phyloP scores from a whole-genome alignment of 2,888 invertebrate genomes.

The Rotaria magnacalcarata region DNA sequence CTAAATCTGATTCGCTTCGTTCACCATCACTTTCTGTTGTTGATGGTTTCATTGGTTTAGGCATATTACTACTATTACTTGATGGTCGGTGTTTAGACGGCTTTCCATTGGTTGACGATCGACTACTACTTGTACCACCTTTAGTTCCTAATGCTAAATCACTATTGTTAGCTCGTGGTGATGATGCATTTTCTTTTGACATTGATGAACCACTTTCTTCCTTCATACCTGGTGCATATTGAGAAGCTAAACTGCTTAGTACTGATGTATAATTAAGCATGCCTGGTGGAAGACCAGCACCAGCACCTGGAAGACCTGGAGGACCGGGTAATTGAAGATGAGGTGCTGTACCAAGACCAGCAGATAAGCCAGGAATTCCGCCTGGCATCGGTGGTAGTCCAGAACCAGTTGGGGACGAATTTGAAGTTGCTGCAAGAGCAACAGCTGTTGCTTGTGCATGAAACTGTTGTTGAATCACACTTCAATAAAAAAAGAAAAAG shows the following conservation, averaged over 20 bases:
- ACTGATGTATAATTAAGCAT: slow-evolving; percentile 25
- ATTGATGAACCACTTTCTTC: background rate
- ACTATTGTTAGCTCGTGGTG: background rate
- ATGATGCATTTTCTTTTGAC: background rate
- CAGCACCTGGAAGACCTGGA: slow-evolving; percentile 8
- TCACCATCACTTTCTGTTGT: slow-evolving; percentile 11
- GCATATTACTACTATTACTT: background rate
- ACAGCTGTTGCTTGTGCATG: slow-evolving; percentile 24
- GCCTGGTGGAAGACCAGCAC: slow-evolving; percentile 25
- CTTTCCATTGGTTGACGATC: background rate
- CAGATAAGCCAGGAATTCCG: background rate
- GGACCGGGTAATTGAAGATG: slow-evolving; percentile 36
- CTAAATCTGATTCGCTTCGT: slow-evolving; percentile 28
- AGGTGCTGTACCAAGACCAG: slow-evolving; percentile 16
- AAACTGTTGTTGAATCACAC: slow-evolving; percentile 35
- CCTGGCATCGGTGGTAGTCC: background rate
- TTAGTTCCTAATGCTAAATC: background rate
- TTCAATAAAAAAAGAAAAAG: slow-evolving; percentile 16
- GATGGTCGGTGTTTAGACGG: slow-evolving; percentile 12
- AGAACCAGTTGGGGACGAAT: background rate
- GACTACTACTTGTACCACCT: background rate
- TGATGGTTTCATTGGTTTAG: background rate
- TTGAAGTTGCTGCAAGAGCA: background rate
- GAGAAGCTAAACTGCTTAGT: slow-evolving; percentile 17
- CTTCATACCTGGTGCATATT: background rate